phyloP scores from a whole-genome alignment of 2,888 invertebrate genomes.

The Ormyrus pomaceus region DNA sequence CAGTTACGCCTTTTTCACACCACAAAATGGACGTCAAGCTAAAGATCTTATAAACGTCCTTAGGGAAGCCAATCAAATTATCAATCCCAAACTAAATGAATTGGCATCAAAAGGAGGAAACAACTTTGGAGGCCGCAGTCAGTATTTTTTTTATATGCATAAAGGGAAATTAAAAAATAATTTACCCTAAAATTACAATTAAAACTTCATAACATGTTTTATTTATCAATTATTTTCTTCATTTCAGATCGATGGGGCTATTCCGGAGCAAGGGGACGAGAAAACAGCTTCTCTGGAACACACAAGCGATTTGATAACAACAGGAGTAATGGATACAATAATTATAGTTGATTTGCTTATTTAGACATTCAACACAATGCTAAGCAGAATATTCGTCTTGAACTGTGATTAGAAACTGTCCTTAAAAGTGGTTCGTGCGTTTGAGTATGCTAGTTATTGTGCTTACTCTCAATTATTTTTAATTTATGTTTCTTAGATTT shows the following conservation, averaged over 20 bases:
- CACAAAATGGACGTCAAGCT: conserved; percentile 90
- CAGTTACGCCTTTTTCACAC: conserved; percentile 96
- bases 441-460: conserved; percentile 46
- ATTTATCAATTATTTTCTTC: conserved; percentile 28
- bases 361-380: conserved; percentile 54
- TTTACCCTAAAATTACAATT: not conserved
- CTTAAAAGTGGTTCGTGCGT: conserved; percentile 54
- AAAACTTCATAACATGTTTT: not conserved
- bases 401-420: conserved; percentile 60
- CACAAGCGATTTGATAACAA: conserved; percentile 69
- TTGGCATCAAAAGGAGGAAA: conserved; percentile 84
- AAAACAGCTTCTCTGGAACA: conserved; percentile 65
- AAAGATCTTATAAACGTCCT: conserved; percentile 92
- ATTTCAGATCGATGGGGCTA: conserved; percentile 70
- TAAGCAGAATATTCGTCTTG: conserved; percentile 57
- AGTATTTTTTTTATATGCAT: conserved; percentile 53
- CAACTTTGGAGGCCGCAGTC: conserved; percentile 77
- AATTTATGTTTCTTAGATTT: conserved; percentile 46
- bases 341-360: conserved; percentile 64
- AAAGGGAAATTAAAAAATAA: not conserved
- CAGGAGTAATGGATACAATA: conserved; percentile 64
- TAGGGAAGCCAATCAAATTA: conserved; percentile 88
- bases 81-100: conserved; percentile 90
- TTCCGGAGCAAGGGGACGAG: conserved; percentile 65
- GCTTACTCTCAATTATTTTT: conserved; percentile 43